These are phyloP conservation scores for Rhodophaea formosa DNA, from an alignment of 2,888 invertebrate species.

Conservation along the genomic window DNA sequence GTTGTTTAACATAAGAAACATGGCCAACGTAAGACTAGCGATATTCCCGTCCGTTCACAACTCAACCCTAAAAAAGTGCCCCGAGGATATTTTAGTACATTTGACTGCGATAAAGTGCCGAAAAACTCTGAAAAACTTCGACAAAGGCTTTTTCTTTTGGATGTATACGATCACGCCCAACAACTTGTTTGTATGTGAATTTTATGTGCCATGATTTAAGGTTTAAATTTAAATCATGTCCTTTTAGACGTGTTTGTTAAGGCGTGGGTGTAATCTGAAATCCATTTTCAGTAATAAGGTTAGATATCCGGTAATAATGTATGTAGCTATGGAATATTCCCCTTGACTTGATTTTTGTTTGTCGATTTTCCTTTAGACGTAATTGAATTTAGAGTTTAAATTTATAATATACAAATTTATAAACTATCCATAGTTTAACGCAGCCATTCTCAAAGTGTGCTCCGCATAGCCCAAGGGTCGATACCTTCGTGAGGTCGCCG, in stretches of 20 bases:
- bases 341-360: background rate
- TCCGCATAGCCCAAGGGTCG: too few relatives aligned
- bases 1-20: too few relatives aligned
- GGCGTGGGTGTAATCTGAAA: background rate
- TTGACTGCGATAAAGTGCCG: background rate
- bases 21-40: background rate
- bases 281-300: background rate
- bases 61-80: background rate
- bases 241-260: background rate
- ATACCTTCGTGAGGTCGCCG: too few relatives aligned
- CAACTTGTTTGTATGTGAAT: background rate
- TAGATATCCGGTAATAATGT: background rate
- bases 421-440: too few relatives aligned
- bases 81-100: background rate
- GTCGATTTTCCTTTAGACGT: background rate
- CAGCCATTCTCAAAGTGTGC: too few relatives aligned
- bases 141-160: background rate
- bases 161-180: background rate
- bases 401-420: too few relatives aligned
- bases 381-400: background rate
- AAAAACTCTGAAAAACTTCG: background rate
- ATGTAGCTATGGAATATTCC: background rate
- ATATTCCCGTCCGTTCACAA: background rate
- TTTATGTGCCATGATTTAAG: background rate
- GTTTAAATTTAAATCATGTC: background rate